These are phyloP conservation scores for Eurois occulta DNA, from an alignment of 2,888 invertebrate species.

Conservation along the genomic window DNA sequence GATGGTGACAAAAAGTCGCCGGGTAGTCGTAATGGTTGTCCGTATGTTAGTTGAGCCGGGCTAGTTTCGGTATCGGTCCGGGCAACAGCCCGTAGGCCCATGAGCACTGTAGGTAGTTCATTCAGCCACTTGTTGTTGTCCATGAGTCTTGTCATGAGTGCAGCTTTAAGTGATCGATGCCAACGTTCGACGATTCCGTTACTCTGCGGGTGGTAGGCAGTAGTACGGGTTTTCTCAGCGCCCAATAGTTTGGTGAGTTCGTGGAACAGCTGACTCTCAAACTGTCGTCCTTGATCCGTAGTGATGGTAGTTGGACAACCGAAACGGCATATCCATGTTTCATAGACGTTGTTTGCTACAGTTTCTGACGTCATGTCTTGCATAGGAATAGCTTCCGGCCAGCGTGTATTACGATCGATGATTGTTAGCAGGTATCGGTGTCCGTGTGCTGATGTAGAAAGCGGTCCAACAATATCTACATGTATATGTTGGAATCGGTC, in stretches of 20 bases:
- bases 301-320: background rate
- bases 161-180: background rate
- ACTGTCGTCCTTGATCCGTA: no score
- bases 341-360: constrained; percentile 4
- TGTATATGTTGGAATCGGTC: constrained; percentile 2
- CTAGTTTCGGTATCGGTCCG: background rate
- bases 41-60: background rate
- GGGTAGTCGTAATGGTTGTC: background rate
- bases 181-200: background rate
- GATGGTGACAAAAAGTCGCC: background rate
- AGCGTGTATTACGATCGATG: constrained; percentile 11
- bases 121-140: constrained; percentile 1
- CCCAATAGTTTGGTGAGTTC: background rate
- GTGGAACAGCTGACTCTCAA: background rate
- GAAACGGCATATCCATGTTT: background rate
- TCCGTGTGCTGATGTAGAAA: constrained; percentile 8
- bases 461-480: constrained; percentile 1
- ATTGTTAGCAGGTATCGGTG: background rate
- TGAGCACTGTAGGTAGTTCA: background rate
- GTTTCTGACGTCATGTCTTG: constrained; percentile 1
- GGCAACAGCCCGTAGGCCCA: background rate
- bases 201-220: constrained; percentile 1
- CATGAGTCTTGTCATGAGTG: background rate
- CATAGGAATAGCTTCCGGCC: constrained; percentile 9
- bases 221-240: constrained; percentile 1